Base-by-base conservation (phyloP, 2,888 invertebrate genomes). In the Macaria notata region DNA sequence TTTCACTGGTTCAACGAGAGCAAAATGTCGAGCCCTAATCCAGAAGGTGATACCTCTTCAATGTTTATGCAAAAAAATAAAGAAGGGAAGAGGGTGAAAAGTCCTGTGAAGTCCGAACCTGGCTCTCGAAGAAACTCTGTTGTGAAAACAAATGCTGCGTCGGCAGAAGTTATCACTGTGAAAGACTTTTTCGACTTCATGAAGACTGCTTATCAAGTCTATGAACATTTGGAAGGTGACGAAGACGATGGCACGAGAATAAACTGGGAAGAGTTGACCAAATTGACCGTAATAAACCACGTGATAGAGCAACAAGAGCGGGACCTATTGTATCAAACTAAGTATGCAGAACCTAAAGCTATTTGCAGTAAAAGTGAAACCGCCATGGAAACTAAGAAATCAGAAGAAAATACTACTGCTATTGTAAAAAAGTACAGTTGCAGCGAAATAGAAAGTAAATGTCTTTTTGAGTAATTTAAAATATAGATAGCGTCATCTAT, bases 131-230 rank as follows among this genome's bases (percentile, higher is more conserved):
- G 70, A 65, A 83, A 79, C 64, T 82, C 83, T 0, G 50, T 66
- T 1, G 70, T 65, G 1, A 83, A 78, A 61, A 45, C 72, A n/a
- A 70, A 51, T 39, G 65, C 76, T 41, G 76, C 8, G 9, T n/a
- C 83, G 55, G 88, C 93, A 0, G 94, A 95, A 79, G 92, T 95
- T 36, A 93, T 95, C 49, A 93, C 95, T 0, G 93, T 95, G 5
- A 93, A 93, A 78, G 94, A 94, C 69, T 95, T 95, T 73, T 93
- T 95, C 69, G 94, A 95, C 73, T 95, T 95, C 73, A 92, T 95
- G 88, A 93, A 94, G 77, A 94, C 94, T 5, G 95, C 95, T 0
- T 95, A 95, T 80, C 94, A 95, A 85, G 94, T 95, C 8, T 92
- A 89, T 57, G 91, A 92, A 67, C 86, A 90, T 66, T 72, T 87